Conservation (phyloP, 2,113 vertebrate species). For the Cephalopterus ornatus region DNA sequence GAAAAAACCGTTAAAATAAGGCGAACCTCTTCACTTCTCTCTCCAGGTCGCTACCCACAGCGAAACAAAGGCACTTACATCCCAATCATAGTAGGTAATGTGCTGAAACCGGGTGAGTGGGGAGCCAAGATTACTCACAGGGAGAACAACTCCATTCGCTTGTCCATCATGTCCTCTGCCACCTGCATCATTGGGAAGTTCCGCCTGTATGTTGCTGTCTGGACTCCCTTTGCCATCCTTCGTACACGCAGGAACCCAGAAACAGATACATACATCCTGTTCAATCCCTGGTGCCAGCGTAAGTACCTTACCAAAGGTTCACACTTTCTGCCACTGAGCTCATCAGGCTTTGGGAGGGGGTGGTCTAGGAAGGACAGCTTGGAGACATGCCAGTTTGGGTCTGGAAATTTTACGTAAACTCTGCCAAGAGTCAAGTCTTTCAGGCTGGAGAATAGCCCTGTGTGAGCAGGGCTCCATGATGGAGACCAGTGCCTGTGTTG, state of each 20-base stretch:
- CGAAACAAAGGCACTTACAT: conserved; percentile 92
- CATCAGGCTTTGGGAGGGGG: accelerated
- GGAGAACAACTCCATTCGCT: conserved; percentile 69
- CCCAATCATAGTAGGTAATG: conserved; percentile 72
- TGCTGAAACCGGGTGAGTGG: conserved; percentile 78
- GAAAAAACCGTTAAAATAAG: background rate
- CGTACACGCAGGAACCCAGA: conserved; percentile 77
- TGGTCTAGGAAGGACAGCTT: background rate
- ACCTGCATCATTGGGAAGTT: conserved; percentile 90
- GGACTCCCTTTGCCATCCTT: conserved; percentile 86
- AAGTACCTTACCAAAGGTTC: background rate
- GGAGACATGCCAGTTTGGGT: background rate
- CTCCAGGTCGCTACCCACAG: conserved; percentile 85
- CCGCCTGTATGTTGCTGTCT: conserved; percentile 84
- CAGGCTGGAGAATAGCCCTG: background rate
- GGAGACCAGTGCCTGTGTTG: background rate
- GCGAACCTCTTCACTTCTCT: background rate
- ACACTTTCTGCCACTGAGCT: background rate
- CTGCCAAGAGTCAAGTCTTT: background rate
- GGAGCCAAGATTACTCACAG: conserved; percentile 75
- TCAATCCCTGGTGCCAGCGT: conserved; percentile 93
- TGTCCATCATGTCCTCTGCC: conserved; percentile 81
- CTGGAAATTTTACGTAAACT: background rate
- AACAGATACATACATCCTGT: conserved; percentile 86
- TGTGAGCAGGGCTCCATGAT: background rate